phyloP scores from a whole-genome alignment of 2,113 vertebrate genomes.

The Onychostoma macrolepis region DNA sequence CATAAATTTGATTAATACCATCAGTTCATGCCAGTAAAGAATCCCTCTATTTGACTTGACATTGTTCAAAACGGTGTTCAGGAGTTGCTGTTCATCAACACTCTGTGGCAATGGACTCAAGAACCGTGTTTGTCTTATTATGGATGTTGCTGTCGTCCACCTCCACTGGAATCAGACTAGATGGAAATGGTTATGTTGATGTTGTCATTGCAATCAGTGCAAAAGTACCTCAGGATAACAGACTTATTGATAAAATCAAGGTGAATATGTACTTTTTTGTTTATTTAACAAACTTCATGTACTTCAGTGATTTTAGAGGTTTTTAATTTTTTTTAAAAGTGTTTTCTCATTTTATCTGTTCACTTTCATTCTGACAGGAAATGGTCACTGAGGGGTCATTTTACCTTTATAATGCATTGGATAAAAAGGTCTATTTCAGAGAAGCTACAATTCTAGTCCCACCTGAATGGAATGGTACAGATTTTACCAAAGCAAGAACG shows the following conservation, averaged over 20 bases:
- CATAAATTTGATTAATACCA: too few species aligned
- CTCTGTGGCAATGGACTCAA: neutral
- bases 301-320: neutral
- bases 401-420: too few species aligned
- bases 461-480: too few species aligned
- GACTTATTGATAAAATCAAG: constrained; percentile 37
- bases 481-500: too few species aligned
- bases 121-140: neutral
- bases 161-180: constrained; percentile 41
- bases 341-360: too few species aligned
- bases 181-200: constrained; percentile 53
- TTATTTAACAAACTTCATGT: neutral
- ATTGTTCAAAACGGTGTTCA: neutral
- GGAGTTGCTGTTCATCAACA: neutral
- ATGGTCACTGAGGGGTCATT: too few species aligned
- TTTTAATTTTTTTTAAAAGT: too few species aligned
- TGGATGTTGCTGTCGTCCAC: neutral
- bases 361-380: too few species aligned
- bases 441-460: too few species aligned
- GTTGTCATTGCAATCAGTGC: constrained; percentile 53
- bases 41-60: neutral
- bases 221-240: constrained; percentile 24
- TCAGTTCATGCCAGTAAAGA: too few species aligned
- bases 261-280: constrained; percentile 22
- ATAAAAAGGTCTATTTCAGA: too few species aligned